A percentile compares a stretch with the other conserved stretches of the same genome.
phyloP scores from a whole-genome alignment of 2,797 vertebrate genomes.

The Mallotus villosus region DNA sequence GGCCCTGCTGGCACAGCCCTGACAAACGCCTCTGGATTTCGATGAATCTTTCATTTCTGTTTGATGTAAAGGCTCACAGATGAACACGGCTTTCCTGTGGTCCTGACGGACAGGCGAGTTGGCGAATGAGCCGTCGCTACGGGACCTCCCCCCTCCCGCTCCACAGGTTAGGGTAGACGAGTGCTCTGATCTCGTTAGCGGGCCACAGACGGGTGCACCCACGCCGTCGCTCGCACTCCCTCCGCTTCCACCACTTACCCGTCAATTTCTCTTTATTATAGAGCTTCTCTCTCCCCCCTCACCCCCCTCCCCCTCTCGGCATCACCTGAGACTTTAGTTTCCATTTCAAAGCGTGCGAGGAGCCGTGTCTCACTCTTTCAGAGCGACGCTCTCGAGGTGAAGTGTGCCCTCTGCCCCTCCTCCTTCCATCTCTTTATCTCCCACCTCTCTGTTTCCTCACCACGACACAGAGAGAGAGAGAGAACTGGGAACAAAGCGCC shows the following conservation, averaged over 20 bases:
- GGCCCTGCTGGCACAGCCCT: no score
- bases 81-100: no score
- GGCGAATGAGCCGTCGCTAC: slow-evolving; percentile 20
- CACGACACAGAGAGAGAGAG: background rate
- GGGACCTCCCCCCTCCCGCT: slow-evolving; percentile 12
- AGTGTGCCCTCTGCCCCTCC: slow-evolving; percentile 11
- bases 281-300: background rate
- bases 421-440: background rate
- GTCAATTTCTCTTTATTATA: slow-evolving; percentile 3
- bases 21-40: background rate
- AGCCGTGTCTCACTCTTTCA: slow-evolving; percentile 10
- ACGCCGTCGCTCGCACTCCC: no score
- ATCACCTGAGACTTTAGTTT: slow-evolving; percentile 13
- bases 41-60: no score
- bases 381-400: slow-evolving; percentile 24
- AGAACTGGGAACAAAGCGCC: background rate
- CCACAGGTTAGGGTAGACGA: slow-evolving; percentile 45
- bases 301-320: background rate
- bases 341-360: slow-evolving; percentile 18
- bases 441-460: background rate
- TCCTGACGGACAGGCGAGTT: background rate
- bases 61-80: background rate
- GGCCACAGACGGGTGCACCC: no score
- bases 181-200: slow-evolving; percentile 13
- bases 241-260: no score